Base-by-base conservation (phyloP, 2,113 vertebrate genomes). In the Scopus umbretta region DNA sequence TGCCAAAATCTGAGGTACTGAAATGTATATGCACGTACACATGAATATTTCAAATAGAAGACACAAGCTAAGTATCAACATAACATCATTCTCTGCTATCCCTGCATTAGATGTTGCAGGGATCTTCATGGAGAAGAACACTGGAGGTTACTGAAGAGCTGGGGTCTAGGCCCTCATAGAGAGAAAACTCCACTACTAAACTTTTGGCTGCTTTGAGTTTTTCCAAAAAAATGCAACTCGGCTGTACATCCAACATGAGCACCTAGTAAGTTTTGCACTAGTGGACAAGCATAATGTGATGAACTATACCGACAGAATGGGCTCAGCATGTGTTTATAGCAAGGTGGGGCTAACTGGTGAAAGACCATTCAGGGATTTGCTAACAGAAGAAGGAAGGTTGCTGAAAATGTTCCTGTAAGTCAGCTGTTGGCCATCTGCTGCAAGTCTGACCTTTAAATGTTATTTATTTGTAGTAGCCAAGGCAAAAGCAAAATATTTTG, bases 381-480 rank as follows among this genome's bases (percentile, higher is more conserved):
- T 90, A 66, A 70, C 26, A 47, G 50, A 92, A 89, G 61, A 82
- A 80, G 29, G 47, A 66, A 74, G 67, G 63, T 55, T 90, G 88
- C 82, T 83, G 62, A 86, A 90, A 94, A 81, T 21, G 43, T 88
- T 92, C 43, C 80, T 65, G 3, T 59, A 90, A 83, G 80, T 81
- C 95, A 94, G 86, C 88, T 94, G 90, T 43, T 63, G 56, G 61
- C 89, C 91, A 95, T 94, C 65, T 96, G 92, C 89, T 95, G 52
- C 68, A 86, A 63, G 30, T 32, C 82, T 67, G 72, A 59, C 42
- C 76, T 92, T 93, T 63, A 71, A 70, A 86, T 4, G 6, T 43
- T 67, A 90, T 89, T 95, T 94, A 79, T 94, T 89, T 91, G 80
- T 55, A 75, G 62, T 53, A 91, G 32, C 29, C 76, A 81, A 81